Percentiles rank a stretch among this genome's conserved stretches.
phyloP scores from a whole-genome alignment of 2,797 vertebrate genomes.

The Melanotaenia trifasciata region DNA sequence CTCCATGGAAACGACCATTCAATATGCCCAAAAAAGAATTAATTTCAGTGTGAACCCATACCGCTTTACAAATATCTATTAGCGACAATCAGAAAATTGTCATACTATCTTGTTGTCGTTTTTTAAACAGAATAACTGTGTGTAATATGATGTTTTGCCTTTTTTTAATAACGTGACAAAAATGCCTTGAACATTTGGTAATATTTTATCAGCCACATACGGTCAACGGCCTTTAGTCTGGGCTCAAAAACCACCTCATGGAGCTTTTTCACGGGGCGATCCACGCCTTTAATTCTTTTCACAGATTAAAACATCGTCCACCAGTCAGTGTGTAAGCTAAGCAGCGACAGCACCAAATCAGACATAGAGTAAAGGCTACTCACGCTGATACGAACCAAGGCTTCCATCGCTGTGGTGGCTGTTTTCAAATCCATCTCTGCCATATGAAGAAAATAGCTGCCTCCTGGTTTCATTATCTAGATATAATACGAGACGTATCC shows the following conservation, averaged over 20 bases:
- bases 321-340: neutral
- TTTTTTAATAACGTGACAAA: too few relatives aligned
- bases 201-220: neutral
- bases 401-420: slow-evolving; percentile 90
- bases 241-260: neutral
- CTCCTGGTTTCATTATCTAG: slow-evolving; percentile 63
- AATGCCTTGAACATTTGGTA: too few relatives aligned
- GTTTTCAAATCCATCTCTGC: slow-evolving; percentile 88
- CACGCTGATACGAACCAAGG: slow-evolving; percentile 89
- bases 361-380: slow-evolving; percentile 65
- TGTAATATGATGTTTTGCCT: too few relatives aligned
- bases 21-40: slow-evolving; percentile 33
- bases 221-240: neutral
- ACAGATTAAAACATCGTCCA: neutral
- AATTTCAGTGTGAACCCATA: neutral
- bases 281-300: neutral
- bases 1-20: slow-evolving; percentile 80
- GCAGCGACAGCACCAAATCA: slow-evolving; percentile 6
- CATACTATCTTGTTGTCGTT: too few relatives aligned
- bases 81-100: too few relatives aligned
- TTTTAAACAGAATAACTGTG: neutral
- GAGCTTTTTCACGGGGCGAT: neutral
- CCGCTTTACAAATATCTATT: neutral
- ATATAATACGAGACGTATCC: slow-evolving; percentile 23
- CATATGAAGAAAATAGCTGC: slow-evolving; percentile 74